Base-by-base conservation (phyloP, 1,140 invertebrate genomes). In the Papilio dardanus region DNA sequence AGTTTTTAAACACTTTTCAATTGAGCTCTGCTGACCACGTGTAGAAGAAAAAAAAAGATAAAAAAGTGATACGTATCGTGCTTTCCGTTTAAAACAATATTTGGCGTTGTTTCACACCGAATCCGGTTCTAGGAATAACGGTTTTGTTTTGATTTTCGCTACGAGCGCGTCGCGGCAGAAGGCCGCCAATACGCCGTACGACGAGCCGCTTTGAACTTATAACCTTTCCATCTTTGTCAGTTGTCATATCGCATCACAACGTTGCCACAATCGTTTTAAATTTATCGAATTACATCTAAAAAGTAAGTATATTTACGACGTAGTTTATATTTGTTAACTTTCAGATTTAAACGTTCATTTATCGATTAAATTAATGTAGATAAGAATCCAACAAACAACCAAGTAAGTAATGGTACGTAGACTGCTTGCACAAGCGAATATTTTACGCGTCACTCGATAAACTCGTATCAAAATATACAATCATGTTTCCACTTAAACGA, bases 171-270 rank as follows among this genome's bases (percentile, higher is more conserved):
- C 24, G 54, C 21, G 54, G 24, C 7, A 62, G 54, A 62, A 62
- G 54, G 54, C 21, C 50, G 50, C 7, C 19, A 10, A 54, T 54
- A 58, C 50, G 21, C 5, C 7, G 50, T 54, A 54, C 12, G 2
- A 14, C 14, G 3, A 62, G 24, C 54, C 54, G 12, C 71, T 42
- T 42, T 76, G 80, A 84, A 84, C 79, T 81, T 71, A 74, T 75
- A 74, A 83, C 82, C 83, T 85, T 84, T 86, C 76, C 58, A 80
- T 30, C 54, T 24, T 28, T 62, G 54, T 62, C 54, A 62, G 54
- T n/a, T n/a, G n/a, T n/a, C 54, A 30, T 62, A 24, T 62, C 54
- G 54, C 54, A 62, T 62, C 54, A 58, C 21, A 28, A 5, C 30
- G 24, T 62, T 28, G 54, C 21, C 54, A 14, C 54, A 62, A 62